A percentile compares a stretch with the other conserved stretches of the same genome.
phyloP scores from a whole-genome alignment of 92 coral and sea anemone species.

The Palythoa grandis region DNA sequence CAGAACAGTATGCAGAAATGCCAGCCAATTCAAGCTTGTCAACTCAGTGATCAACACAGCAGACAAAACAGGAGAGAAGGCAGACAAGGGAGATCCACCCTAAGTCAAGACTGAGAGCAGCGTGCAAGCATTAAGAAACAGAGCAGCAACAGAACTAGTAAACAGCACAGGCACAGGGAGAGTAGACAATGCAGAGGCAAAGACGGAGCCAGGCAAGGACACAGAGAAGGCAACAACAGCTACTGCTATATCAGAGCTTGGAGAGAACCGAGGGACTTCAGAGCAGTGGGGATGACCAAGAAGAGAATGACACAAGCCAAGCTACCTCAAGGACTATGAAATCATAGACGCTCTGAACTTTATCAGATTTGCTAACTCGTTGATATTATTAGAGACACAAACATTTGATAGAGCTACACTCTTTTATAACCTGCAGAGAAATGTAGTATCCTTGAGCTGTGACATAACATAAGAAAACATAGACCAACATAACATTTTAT shows the following conservation, averaged over 20 bases:
- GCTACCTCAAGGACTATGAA: constrained; percentile 12
- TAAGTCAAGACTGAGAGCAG: background rate
- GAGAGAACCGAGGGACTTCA: background rate
- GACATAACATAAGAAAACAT: too few relatives aligned
- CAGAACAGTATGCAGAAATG: constrained; percentile 48
- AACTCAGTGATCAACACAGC: constrained; percentile 39
- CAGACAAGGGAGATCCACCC: constrained; percentile 15
- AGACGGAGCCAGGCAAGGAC: constrained; percentile 4
- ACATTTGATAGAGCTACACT: constrained; percentile 21
- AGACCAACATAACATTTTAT: too few relatives aligned
- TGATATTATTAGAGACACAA: background rate
- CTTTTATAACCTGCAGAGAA: constrained; percentile 13
- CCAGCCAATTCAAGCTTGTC: constrained; percentile 48
- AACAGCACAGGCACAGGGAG: constrained; percentile 4
- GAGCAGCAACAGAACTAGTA: background rate
- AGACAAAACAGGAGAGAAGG: constrained; percentile 24
- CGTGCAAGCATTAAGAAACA: constrained; percentile 4
- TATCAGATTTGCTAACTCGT: background rate
- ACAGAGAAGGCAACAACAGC: background rate
- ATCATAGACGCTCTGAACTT: constrained; percentile 21
- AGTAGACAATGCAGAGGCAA: constrained; percentile 18
- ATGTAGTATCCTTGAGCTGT: constrained; percentile 28
- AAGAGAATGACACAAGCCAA: background rate
- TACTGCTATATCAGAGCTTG: constrained; percentile 1
- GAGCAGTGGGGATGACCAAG: constrained; percentile 27